Evolutionary conservation across 2,888 invertebrate species (phyloP), one percentile per base, ranked within the genome.

Genomic region (Drosophila nigritarsus): DNA sequence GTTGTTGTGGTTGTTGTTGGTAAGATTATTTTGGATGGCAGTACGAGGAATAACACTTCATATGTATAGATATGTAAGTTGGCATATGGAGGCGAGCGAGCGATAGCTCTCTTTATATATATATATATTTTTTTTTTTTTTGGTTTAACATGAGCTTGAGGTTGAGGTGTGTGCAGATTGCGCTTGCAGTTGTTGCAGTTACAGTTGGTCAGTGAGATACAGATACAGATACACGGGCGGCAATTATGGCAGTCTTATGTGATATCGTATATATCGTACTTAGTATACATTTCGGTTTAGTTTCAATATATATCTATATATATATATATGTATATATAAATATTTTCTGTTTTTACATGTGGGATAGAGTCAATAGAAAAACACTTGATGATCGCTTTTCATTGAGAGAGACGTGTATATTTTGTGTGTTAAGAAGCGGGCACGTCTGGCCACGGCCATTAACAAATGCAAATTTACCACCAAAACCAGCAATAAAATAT

Each of bases 401-500:
- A 77, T 72, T 77, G 71, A 80, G 68, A 78, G 65, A 78, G 72
- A 82, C 82, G 73, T 80, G 70, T 83, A 72, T 80, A 71, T 81
- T 48, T 69, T 69, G 64, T 72, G 66, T 56, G 88, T 85, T 85
- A 87, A 87, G 77, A 85, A 85, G 88, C 85, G 65, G 86, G 83
- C 86, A 79, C 84, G 73, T 85, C 84, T 81, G 81, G 89, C 91
- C 91, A 83, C 90, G 87, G 88, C 86, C 88, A 88, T 85, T 80
- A 85, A 88, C 86, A 85, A 78, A 88, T 90, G 90, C 81, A 90
- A 90, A 83, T 82, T 88, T 90, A 90, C 89, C 89, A 91, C 92
- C 92, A 91, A 90, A 91, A 92, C 91, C 91, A 91, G 90, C 91
- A 92, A 91, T 91, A 89, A 90, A 91, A 89, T 90, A 89, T 83